Evolutionary conservation across 2,888 invertebrate species (phyloP), one percentile per base, ranked within the genome.

Genomic region (Apamea anceps): DNA sequence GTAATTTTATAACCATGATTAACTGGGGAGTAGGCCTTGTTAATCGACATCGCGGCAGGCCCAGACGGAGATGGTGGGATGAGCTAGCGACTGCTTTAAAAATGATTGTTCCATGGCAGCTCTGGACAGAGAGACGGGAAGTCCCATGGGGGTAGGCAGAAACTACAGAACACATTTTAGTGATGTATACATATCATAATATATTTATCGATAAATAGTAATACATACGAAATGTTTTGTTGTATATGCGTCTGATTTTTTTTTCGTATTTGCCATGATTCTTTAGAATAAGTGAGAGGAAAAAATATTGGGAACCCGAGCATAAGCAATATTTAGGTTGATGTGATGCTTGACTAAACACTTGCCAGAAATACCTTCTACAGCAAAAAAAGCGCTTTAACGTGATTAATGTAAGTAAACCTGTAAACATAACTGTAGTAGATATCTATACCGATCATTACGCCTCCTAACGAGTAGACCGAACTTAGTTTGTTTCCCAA

Each of bases 401-500:
- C 73, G 28, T 78, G 73, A 48, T 12, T 72, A 72, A 65, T 28
- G 57, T 54, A 62, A 75, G 65, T 79, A 66, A 73, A 65, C 57
- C 67, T 28, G 79, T 77, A 65, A 78, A 81, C 68, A 75, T 75
- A 74, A 68, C 54, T 7, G 65, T 79, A 85, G 71, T 68, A 57
- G n/a, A 25, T 12, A 87, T 80, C 77, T 67, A 72, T 82, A 48
- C 62, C n/a, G 62, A 71, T 79, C 79, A 77, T 81, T 81, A 72
- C 76, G 54, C 71, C 78, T 80, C 76, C 72, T 72, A 75, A 80
- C 82, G 60, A 81, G 79, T 78, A 73, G 78, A 80, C 63, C 67
- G 77, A 81, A 82, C 78, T 81, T 88, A 81, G 79, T 89, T 82
- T 79, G 84, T 87, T 87, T 84, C 82, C 74, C 81, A 84, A 88